A percentile compares a stretch with the other conserved stretches of the same genome.
These are phyloP conservation scores for Centrocercus urophasianus DNA, from an alignment of 2,113 vertebrate species.

Conservation along the genomic window DNA sequence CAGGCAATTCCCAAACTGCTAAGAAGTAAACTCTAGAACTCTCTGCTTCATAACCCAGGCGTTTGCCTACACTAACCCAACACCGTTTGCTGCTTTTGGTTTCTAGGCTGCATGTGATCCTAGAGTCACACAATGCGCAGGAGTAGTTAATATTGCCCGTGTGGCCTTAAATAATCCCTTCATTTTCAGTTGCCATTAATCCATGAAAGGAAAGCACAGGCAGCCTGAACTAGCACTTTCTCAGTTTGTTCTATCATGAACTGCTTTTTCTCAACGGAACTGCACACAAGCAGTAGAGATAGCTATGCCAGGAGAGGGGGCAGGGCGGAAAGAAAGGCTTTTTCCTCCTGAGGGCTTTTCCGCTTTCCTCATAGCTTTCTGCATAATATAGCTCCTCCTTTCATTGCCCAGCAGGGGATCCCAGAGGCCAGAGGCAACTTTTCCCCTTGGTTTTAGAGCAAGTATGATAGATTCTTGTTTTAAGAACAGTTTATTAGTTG, in stretches of 20 bases:
- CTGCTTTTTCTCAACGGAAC: slow-evolving; percentile 49
- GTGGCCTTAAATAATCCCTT: slow-evolving; percentile 66
- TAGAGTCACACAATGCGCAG: slow-evolving; percentile 23
- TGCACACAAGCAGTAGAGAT: slow-evolving; percentile 17
- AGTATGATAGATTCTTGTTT: slow-evolving; percentile 56
- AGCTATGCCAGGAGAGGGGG: neutral
- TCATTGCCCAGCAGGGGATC: slow-evolving; percentile 55
- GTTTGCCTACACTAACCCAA: slow-evolving; percentile 41
- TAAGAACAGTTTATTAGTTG: slow-evolving; percentile 65
- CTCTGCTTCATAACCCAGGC: slow-evolving; percentile 27
- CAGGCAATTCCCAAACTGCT: neutral
- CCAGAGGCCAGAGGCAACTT: slow-evolving; percentile 45
- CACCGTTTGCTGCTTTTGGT: slow-evolving; percentile 19
- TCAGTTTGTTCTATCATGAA: slow-evolving; percentile 56
- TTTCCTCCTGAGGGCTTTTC: slow-evolving; percentile 35
- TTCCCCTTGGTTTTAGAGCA: slow-evolving; percentile 41
- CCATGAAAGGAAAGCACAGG: slow-evolving; percentile 47
- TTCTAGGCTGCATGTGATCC: slow-evolving; percentile 24
- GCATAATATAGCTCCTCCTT: slow-evolving; percentile 55
- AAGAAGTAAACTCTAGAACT: slow-evolving; percentile 9
- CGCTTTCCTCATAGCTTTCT: slow-evolving; percentile 53
- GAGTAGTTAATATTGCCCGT: slow-evolving; percentile 43
- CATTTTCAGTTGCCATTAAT: slow-evolving; percentile 55
- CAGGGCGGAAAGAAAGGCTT: neutral
- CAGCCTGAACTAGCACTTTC: slow-evolving; percentile 51